Percentiles rank a stretch among this genome's conserved stretches.
Conservation (phyloP, 2,797 vertebrate species). For the Gallinago stenura region DNA sequence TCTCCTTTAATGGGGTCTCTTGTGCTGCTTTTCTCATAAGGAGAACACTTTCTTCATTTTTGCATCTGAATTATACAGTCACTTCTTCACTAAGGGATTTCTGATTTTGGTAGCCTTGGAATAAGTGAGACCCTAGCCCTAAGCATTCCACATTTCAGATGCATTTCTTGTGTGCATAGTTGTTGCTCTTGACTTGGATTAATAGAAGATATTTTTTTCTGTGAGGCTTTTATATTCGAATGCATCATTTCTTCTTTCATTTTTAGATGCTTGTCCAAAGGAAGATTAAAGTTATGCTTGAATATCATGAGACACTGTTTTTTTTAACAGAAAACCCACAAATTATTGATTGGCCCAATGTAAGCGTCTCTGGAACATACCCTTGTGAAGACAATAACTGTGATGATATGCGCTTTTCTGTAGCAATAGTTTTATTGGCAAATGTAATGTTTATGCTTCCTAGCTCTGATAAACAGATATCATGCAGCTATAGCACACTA, state of each 20-base stretch:
- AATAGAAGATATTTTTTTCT: neutral
- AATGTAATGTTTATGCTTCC: constrained; percentile 67
- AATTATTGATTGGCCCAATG: constrained; percentile 29
- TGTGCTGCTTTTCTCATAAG: neutral
- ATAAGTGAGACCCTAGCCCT: neutral
- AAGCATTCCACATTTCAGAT: neutral
- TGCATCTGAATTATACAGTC: neutral
- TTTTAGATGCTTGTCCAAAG: constrained; percentile 12
- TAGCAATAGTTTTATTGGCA: constrained; percentile 69
- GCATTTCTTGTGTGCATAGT: neutral
- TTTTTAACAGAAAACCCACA: constrained; percentile 5
- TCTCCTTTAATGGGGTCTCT: neutral
- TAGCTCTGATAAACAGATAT: constrained; percentile 64
- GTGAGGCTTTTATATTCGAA: neutral
- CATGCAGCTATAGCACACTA: constrained; percentile 38
- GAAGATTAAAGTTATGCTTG: constrained; percentile 18
- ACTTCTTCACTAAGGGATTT: neutral
- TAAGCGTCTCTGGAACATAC: constrained; percentile 45
- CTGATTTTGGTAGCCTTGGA: neutral
- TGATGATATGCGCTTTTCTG: constrained; percentile 66
- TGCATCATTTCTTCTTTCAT: neutral
- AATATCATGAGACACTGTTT: constrained; percentile 8
- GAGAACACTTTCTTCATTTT: neutral
- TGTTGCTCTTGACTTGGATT: neutral
- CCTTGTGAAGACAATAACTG: constrained; percentile 63